Evolutionary conservation across 2,797 vertebrate genomes (phyloP), one percentile per base, ranked within the genome.

Genomic region (Benthosema pterotum): DNA sequence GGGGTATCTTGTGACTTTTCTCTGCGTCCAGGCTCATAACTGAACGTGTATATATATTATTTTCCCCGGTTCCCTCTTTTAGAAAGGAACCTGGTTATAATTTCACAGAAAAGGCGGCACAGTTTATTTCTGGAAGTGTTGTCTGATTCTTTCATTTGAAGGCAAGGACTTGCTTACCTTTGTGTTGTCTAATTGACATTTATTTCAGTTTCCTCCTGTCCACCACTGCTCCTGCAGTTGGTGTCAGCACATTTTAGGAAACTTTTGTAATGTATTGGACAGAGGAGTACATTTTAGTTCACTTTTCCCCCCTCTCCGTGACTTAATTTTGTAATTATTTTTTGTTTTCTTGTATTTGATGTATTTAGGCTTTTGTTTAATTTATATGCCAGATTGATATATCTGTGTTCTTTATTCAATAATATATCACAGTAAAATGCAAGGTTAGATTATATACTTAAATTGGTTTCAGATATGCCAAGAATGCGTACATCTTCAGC

Each of bases 401-500:
- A 12, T 18, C 18, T 57, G 52, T 47, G 15, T 67, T 65, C 73
- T 66, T 59, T 12, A 42, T 59, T 63, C 51, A 67, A n/a, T 57
- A 8, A 18, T 4, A 59, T 1, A 32, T 48, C 53, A n/a, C 65
- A 46, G 82, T 11, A 53, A 7, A 46, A 13, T 4, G 63, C 38
- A 47, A 51, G 16, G 5, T 45, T 45, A 65, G 65, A 43, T 51
- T 14, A 19, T 5, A 43, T 61, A n/a, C n/a, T n/a, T n/a, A n/a
- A n/a, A n/a, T 57, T 38, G 15, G 46, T 64, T 63, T 48, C 55
- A 66, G 13, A 56, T 13, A n/a, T 57, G 19, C 18, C 61, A 51
- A 65, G 14, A 9, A 8, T 70, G 42, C 53, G 45, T n/a, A 42
- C 47, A 42, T 73, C 67, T 69, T 81, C 80, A 77, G 69, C 87